Evolutionary conservation across 2,113 vertebrate genomes (phyloP).

Genomic region (Fregetta grallaria): DNA sequence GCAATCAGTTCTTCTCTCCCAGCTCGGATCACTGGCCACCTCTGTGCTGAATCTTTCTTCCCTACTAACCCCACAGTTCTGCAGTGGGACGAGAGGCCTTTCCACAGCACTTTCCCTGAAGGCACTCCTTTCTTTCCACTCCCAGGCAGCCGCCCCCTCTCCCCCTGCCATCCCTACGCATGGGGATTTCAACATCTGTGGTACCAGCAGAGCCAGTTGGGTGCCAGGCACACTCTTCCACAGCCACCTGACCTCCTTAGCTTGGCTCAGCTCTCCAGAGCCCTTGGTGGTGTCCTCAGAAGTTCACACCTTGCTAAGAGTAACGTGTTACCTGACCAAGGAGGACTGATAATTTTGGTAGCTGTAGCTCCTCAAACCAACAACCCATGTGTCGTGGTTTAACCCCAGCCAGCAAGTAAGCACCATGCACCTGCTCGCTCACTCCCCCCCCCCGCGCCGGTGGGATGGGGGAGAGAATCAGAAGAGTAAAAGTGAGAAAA

Average conservation of each 20-base stretch:
- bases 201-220: background rate
- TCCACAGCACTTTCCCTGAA: background rate
- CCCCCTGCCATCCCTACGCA: background rate
- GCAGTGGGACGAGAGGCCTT: background rate
- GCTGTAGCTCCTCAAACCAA: background rate
- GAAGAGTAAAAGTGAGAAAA: too few relatives aligned
- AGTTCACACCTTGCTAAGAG: background rate
- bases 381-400: background rate
- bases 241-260: background rate
- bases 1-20: background rate
- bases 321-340: background rate
- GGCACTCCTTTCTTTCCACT: background rate
- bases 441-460: too few relatives aligned
- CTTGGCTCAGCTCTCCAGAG: background rate
- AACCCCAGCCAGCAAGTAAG: too few relatives aligned
- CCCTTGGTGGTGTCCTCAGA: background rate
- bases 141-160: rapidly evolving
- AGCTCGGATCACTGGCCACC: background rate
- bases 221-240: background rate
- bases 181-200: background rate
- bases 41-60: background rate
- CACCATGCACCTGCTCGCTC: too few relatives aligned
- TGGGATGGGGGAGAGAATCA: too few relatives aligned
- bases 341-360: background rate
- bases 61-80: background rate